These are phyloP conservation scores for Gerris lacustris DNA, from an alignment of 2,888 invertebrate genomes.

Conservation along the genomic window DNA sequence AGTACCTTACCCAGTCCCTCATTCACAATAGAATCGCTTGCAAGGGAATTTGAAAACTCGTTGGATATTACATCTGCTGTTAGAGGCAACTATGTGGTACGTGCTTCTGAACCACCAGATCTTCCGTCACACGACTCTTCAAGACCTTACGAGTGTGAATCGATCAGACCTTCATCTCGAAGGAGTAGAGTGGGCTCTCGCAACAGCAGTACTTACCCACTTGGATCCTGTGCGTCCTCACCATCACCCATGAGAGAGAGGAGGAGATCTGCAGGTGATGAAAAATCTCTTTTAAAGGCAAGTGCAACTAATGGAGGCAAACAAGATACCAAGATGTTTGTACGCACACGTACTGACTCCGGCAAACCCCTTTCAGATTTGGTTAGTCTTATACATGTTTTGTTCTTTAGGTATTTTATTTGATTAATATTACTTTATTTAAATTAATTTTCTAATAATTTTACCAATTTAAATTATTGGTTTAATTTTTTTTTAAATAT, in stretches of 20 bases:
- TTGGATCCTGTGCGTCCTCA: conserved; percentile 33
- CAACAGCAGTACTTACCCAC: conserved; percentile 33
- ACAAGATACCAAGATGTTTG: conserved; percentile 56
- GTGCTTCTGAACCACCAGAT: background rate
- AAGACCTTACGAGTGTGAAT: background rate
- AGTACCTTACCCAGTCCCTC: conserved; percentile 57
- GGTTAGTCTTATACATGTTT: conserved; percentile 36
- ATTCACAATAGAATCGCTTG: conserved; percentile 64
- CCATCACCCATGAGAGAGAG: conserved; percentile 44
- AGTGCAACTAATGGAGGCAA: too few species aligned
- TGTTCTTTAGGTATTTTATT: background rate
- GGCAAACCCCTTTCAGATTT: conserved; percentile 77
- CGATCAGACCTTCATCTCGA: conserved; percentile 47
- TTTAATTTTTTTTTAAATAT: too few species aligned
- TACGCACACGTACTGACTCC: conserved; percentile 71
- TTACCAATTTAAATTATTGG: background rate
- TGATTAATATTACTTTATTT: conserved; percentile 2
- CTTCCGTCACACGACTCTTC: background rate
- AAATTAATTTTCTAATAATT: conserved; percentile 6
- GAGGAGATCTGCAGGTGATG: conserved; percentile 73
- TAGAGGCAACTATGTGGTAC: conserved; percentile 49
- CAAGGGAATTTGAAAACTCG: conserved; percentile 71
- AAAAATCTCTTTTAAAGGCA: conserved; percentile 46
- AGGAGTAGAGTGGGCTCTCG: conserved; percentile 42
- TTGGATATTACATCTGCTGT: conserved; percentile 53